Conservation (phyloP, 1,140 invertebrate genomes). For the Anoplolepis gracilipes region DNA sequence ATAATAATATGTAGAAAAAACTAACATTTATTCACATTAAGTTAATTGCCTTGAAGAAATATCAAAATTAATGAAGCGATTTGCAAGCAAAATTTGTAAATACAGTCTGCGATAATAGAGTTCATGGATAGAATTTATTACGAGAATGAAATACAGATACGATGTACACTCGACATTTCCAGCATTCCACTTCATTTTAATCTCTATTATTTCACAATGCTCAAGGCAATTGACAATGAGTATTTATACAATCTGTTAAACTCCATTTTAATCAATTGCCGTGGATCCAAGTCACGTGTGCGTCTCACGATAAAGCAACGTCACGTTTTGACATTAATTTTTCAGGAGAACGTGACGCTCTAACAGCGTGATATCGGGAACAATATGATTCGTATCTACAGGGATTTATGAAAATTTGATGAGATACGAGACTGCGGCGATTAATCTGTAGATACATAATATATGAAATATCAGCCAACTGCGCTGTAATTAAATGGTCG, state of each 20-base stretch:
- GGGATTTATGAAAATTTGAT: conserved; percentile 51
- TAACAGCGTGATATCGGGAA: neutral
- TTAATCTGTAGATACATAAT: conserved; percentile 50
- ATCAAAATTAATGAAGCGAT: neutral
- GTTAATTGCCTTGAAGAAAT: neutral
- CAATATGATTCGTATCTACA: neutral
- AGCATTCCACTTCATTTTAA: conserved; percentile 44
- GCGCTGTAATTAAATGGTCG: conserved; percentile 61
- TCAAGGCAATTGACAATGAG: conserved; percentile 23
- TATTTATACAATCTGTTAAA: conserved; percentile 35
- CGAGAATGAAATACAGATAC: conserved; percentile 10
- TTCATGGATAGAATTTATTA: neutral
- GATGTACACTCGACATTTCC: conserved; percentile 17
- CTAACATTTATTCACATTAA: no score
- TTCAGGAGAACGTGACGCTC: conserved; percentile 20
- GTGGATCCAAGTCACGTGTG: conserved; percentile 40
- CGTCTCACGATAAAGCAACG: neutral
- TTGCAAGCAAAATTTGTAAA: neutral
- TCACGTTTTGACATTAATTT: conserved; percentile 56
- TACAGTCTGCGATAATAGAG: neutral
- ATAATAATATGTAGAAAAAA: neutral
- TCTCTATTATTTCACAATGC: conserved; percentile 31
- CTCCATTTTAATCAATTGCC: conserved; percentile 35
- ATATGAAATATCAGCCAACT: conserved; percentile 33
- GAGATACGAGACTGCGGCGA: conserved; percentile 6